Base-by-base conservation (phyloP, 2,797 vertebrate genomes). In the Otus scops region DNA sequence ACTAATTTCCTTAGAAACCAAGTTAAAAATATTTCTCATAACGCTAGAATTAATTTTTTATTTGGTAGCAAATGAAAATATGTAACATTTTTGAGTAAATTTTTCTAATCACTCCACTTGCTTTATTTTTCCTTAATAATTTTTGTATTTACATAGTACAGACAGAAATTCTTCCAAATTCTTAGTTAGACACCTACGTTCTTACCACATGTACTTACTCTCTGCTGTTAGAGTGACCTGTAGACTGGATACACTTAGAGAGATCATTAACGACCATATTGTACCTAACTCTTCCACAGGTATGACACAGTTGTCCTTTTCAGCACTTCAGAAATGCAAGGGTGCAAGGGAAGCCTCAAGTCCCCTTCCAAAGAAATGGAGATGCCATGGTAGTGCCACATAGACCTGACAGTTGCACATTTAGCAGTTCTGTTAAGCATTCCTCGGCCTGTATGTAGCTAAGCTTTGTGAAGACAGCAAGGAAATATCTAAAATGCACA, bases 161-260 rank as follows among this genome's bases (percentile, higher is more conserved):
- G 56, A 11, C 18, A 27, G 14, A 64, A 53, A 57, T 11, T 26
- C 68, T 74, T 77, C 45, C 45, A 15, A 43, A 41, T 53, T 77
- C 41, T 36, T 38, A 8, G 13, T 59, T 63, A 50, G 45, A 54
- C 23, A 50, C 3, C 1, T 54, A 22, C 0, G 0, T n/a, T 76
- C 51, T 50, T 22, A 45, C 34, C 34, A 63, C 16, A 24, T 9
- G 5, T 28, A 28, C 41, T 48, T 43, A 34, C n/a, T 59, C 83
- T 75, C 57, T 75, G 23, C 27, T 69, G 27, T 38, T 64, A 51
- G 12, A 83, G 18, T n/a, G 22, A 60, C 18, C 38, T 63, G 54
- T 36, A 74, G 56, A 48, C 39, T 76, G 27, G 11, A 32, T 60
- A 64, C 18, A 23, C 32, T 61, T 51, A 16, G 15, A 51, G 67